These are phyloP conservation scores for Syngnathus typhle DNA, from an alignment of 2,113 vertebrate species.

Conservation along the genomic window DNA sequence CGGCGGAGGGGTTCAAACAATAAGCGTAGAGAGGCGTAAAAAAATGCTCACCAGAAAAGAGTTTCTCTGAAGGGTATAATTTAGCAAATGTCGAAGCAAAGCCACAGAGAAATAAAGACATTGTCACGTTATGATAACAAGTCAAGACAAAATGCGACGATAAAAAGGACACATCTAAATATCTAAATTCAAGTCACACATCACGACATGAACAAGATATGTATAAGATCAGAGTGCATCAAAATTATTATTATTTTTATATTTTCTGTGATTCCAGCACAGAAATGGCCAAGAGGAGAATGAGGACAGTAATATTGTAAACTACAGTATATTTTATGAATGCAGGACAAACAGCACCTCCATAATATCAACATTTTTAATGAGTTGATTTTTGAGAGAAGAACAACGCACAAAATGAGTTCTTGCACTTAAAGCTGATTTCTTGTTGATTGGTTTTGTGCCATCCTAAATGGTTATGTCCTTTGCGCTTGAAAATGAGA, in stretches of 20 bases:
- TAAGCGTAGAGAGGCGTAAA: background rate
- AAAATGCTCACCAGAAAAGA: background rate
- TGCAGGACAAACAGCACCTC: no score
- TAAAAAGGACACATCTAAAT: background rate
- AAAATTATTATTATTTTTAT: background rate
- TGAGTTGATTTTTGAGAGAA: no score
- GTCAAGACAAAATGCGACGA: background rate
- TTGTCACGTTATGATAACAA: background rate
- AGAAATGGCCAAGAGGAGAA: background rate
- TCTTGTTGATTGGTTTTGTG: no score
- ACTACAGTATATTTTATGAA: no score
- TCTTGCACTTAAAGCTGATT: no score
- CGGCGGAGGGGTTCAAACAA: conserved; percentile 1
- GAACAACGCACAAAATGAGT: no score
- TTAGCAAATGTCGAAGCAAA: background rate
- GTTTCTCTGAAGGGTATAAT: background rate
- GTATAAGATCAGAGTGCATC: background rate
- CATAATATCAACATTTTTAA: no score
- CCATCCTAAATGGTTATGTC: no score
- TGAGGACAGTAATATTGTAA: background rate
- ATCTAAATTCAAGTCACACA: background rate
- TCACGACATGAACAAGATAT: background rate
- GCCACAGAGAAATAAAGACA: background rate
- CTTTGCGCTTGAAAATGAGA: no score
- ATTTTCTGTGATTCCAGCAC: background rate